A percentile compares a stretch with the other conserved stretches of the same genome.
These are phyloP conservation scores for human (Homo sapiens) DNA, from an alignment of 2,113 vertebrate genomes.

Conservation along the genomic window DNA sequence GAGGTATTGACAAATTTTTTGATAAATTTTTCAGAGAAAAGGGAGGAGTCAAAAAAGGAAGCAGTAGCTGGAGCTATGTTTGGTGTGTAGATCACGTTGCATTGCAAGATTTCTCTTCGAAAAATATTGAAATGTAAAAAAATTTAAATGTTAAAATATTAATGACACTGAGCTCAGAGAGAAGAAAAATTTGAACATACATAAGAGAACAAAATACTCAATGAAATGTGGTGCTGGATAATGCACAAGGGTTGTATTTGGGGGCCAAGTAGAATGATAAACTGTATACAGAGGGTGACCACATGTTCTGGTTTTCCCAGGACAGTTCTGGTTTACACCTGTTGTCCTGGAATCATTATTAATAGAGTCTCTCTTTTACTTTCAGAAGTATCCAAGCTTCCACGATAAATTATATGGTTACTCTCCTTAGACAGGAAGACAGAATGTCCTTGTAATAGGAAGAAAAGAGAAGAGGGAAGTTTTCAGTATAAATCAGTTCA, in stretches of 20 bases:
- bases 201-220: not conserved
- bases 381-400: constrained; percentile 42
- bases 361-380: constrained; percentile 63
- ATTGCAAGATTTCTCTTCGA: not conserved
- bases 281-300: not conserved
- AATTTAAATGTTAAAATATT: not conserved
- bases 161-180: not conserved
- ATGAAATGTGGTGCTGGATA: not conserved
- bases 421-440: not conserved
- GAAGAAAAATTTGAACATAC: not conserved
- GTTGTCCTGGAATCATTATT: constrained; percentile 68
- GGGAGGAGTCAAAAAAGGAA: not conserved
- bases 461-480: not conserved
- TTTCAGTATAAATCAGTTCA: not conserved
- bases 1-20: not conserved
- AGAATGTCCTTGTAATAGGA: not conserved
- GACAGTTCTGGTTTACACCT: constrained; percentile 53
- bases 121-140: not conserved
- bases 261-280: not conserved
- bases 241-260: not conserved
- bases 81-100: not conserved
- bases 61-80: not conserved
- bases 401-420: not conserved
- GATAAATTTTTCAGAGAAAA: not conserved
- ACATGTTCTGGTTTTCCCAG: constrained; percentile 29